Base-by-base conservation (phyloP, 2,888 invertebrate genomes). In the Tenthredo distinguenda region DNA sequence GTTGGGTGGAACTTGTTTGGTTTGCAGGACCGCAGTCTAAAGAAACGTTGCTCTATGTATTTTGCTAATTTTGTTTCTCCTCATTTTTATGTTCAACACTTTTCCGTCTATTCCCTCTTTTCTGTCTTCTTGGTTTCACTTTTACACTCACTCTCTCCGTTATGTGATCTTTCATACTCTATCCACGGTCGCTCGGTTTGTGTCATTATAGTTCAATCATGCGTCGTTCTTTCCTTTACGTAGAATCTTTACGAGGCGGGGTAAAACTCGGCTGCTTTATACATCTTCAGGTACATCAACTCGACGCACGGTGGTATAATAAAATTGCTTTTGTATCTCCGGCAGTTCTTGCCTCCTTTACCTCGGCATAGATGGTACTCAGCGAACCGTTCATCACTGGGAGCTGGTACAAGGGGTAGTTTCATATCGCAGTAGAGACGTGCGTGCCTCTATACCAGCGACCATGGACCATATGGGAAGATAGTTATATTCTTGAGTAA, bases 311-410 rank as follows among this genome's bases (percentile, higher is more conserved):
- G 89, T 89, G 89, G 89, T 87, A 89, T 87, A 89, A 87, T 89
- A 90, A 91, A 92, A 92, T 92, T 91, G 91, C 90, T 90, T 90
- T 89, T 89, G 90, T 89, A 90, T 92, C 91, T 89, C 89, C 88
- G 86, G 87, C 87, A 86, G 50, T 55, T 77, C 55, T 34, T 77
- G 43, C 31, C 72, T 74, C 84, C 43, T 81, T 76, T 31, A 77
- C 50, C 71, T 86, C 82, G 79, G 83, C 68, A 83, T 87, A 85
- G 84, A 74, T 58, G 85, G 84, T 86, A 83, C 62, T 47, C 47
- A 9, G 31, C n/a, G 77, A 47, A 77, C n/a, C 55, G n/a, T 77
- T 77, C 77, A 55, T 55, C 31, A 18, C 15, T 62, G 7, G 15
- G 10, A 31, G 3, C 15, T 77, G 1, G 18, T 18, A 77, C 40